Evolutionary conservation across 2,797 vertebrate species (phyloP), one percentile per base, ranked within the genome.

Genomic region (Allenopithecus nigroviridis): DNA sequence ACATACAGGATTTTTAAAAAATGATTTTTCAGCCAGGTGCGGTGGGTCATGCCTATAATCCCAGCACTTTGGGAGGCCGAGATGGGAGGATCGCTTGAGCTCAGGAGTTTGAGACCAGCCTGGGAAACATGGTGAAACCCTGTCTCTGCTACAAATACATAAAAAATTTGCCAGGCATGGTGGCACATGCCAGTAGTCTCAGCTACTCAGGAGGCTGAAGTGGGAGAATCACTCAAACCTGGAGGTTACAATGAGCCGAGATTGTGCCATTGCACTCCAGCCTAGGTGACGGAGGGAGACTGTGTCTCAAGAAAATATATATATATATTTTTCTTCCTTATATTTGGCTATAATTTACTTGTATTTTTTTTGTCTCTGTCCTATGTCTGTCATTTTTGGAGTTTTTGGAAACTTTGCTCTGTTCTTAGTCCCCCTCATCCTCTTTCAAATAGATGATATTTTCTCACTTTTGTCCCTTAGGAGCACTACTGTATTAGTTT

Each of bases 401-500:
- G 16, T n/a, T 68, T 68, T 68, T n/a, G 46, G 13, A 75, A 91
- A 30, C 59, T 95, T 96, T 87, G 8, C 21, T 33, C 30, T 81
- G 48, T 96, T 41, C 14, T 87, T 75, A 93, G 74, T 94, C 8
- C 0, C 10, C 28, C 2, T 90, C 48, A 1, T 83, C 14, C 46
- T 96, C 48, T 50, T 92, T 92, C 36, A 80, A 26, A 64, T 93
- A 94, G 76, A 53, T 76, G 41, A 88, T 30, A 5, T 28, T 96
- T 92, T n/a, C 24, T 90, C 5, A 76, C 8, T 88, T 81, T n/a
- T 55, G 8, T 92, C n/a, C n/a, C 14, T 75, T 89, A 95, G 91
- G 94, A 80, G 50, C 84, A 39, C 46, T 43, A n/a, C 39, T 84
- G 4, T 89, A 33, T 89, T 79, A 86, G 21, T 96, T 96, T 96